Percentiles rank a stretch among this genome's conserved stretches.
These are phyloP conservation scores for Apteryx mantelli DNA, from an alignment of 2,113 vertebrate genomes.

Conservation along the genomic window DNA sequence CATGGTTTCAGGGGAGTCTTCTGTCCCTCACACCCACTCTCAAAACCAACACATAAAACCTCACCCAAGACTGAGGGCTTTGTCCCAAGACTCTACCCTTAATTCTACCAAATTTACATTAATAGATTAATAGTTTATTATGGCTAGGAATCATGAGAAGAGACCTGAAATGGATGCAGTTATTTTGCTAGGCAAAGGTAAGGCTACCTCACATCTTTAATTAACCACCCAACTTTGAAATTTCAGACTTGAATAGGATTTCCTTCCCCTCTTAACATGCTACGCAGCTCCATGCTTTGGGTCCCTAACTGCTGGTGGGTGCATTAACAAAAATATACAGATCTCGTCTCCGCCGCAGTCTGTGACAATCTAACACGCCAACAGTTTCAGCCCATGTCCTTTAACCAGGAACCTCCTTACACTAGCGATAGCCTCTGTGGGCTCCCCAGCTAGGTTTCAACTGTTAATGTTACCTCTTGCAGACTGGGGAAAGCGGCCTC, in stretches of 20 bases:
- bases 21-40: rapidly evolving
- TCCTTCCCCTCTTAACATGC: not conserved
- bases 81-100: not conserved
- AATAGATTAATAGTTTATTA: not conserved
- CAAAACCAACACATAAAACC: not conserved
- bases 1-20: not conserved
- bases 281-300: not conserved
- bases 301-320: not conserved
- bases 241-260: not conserved
- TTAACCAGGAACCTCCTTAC: not conserved
- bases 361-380: rapidly evolving
- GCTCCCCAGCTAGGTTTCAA: not conserved
- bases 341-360: not conserved
- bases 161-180: not conserved
- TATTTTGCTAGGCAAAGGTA: not conserved
- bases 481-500: too few species aligned
- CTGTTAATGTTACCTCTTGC: rapidly evolving
- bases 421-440: not conserved
- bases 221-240: not conserved
- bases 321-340: not conserved
- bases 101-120: not conserved
- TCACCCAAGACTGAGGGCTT: not conserved
- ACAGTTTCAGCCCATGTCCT: too few species aligned
- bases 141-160: not conserved
- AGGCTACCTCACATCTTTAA: not conserved